These are phyloP conservation scores for Helogale parvula DNA, from an alignment of 2,113 vertebrate genomes.

Conservation along the genomic window DNA sequence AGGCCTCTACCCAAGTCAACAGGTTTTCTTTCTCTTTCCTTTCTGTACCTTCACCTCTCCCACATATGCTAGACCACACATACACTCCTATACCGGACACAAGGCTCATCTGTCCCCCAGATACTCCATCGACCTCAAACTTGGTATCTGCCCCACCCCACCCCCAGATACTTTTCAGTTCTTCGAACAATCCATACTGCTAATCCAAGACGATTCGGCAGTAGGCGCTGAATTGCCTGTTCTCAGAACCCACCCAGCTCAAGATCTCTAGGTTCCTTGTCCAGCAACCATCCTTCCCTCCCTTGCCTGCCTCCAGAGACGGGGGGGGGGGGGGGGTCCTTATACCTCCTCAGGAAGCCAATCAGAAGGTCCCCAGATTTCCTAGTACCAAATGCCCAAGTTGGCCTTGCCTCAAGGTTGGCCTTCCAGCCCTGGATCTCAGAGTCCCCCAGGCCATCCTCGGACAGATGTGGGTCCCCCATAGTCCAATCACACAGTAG, in stretches of 20 bases:
- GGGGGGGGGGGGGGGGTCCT: neutral
- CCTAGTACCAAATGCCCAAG: neutral
- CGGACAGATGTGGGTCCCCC: neutral
- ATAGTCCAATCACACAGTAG: neutral
- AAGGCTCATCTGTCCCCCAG: neutral
- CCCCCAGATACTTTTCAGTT: neutral
- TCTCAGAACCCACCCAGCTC: neutral
- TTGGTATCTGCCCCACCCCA: neutral
- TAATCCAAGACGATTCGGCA: neutral
- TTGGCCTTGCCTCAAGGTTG: neutral
- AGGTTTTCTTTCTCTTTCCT: slow-evolving; percentile 30
- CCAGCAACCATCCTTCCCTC: neutral
- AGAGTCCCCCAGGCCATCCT: neutral
- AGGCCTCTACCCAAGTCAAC: slow-evolving; percentile 5
- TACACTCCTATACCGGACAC: neutral
- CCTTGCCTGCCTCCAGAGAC: neutral
- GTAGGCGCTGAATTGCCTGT: neutral
- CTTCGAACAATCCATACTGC: neutral
- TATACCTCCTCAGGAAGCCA: neutral
- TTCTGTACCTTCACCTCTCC: neutral
- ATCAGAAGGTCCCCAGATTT: neutral
- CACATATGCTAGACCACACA: neutral
- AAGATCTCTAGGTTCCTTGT: neutral
- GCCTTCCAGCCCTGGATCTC: neutral
- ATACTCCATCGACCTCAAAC: neutral